phyloP scores from a whole-genome alignment of 2,888 invertebrate species.

The Lycophotia porphyrea region DNA sequence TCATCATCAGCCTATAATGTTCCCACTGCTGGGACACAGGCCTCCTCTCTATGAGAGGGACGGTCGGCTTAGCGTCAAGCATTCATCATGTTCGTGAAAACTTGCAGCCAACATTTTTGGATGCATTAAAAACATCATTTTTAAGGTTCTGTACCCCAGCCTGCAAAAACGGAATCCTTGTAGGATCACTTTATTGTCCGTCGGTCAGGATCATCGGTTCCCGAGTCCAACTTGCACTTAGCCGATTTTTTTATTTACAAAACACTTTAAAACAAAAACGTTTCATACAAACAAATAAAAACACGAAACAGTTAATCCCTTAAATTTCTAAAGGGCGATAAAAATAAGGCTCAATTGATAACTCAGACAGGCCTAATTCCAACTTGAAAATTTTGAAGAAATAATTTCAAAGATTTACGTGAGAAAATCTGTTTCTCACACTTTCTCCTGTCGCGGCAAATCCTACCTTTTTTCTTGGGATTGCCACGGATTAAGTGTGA shows the following conservation, averaged over 20 bases:
- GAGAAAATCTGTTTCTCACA: constrained; percentile 60
- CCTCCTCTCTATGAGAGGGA: too few species aligned
- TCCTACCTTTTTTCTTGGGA: constrained; percentile 63
- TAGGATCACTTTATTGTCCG: too few species aligned
- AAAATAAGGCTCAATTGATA: constrained; percentile 53
- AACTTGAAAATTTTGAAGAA: constrained; percentile 44
- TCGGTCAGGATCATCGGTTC: too few species aligned
- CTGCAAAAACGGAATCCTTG: too few species aligned
- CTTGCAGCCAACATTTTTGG: too few species aligned
- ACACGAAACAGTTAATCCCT: constrained; percentile 16
- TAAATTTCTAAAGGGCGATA: constrained; percentile 35
- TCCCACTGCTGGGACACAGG: too few species aligned
- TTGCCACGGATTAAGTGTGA: constrained; percentile 64
- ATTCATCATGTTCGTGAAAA: too few species aligned
- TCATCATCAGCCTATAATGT: too few species aligned
- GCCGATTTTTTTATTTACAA: not conserved
- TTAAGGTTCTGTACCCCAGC: too few species aligned
- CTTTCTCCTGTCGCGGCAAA: constrained; percentile 54
- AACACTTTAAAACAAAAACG: constrained; percentile 5
- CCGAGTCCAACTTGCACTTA: too few species aligned
- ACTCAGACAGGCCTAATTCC: constrained; percentile 38
- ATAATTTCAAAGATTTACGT: constrained; percentile 61
- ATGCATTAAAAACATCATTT: too few species aligned
- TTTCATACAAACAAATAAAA: not conserved
- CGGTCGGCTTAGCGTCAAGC: too few species aligned